phyloP scores from a whole-genome alignment of 2,797 vertebrate species.

The Hirundo rustica region DNA sequence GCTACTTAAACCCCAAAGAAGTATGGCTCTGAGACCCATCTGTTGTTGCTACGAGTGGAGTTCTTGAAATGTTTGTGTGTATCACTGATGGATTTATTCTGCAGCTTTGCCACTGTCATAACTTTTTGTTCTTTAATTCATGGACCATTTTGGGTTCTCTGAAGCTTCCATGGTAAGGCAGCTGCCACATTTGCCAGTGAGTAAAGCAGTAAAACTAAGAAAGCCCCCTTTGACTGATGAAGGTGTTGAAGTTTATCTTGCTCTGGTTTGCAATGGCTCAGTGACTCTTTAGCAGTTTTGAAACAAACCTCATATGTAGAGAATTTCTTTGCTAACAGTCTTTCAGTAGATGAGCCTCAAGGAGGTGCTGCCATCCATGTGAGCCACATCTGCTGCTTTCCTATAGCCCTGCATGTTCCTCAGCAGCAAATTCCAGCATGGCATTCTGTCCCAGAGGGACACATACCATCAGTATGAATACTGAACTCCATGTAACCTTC shows the following conservation, averaged over 20 bases:
- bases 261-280: not conserved
- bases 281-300: not conserved
- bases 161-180: not conserved
- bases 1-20: not conserved
- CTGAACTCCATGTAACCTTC: not conserved
- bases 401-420: not conserved
- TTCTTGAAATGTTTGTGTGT: not conserved
- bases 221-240: not conserved
- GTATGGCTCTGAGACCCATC: not conserved
- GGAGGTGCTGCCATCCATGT: not conserved
- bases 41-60: not conserved
- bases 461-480: not conserved
- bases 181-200: not conserved
- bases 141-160: not conserved
- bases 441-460: not conserved
- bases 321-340: not conserved
- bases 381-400: not conserved
- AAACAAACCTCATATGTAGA: not conserved
- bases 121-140: not conserved
- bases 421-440: not conserved
- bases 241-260: not conserved
- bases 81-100: not conserved
- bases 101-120: not conserved
- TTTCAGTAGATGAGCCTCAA: not conserved
- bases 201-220: not conserved